Base-by-base conservation (phyloP, 2,888 invertebrate genomes). In the Andrena camellia region DNA sequence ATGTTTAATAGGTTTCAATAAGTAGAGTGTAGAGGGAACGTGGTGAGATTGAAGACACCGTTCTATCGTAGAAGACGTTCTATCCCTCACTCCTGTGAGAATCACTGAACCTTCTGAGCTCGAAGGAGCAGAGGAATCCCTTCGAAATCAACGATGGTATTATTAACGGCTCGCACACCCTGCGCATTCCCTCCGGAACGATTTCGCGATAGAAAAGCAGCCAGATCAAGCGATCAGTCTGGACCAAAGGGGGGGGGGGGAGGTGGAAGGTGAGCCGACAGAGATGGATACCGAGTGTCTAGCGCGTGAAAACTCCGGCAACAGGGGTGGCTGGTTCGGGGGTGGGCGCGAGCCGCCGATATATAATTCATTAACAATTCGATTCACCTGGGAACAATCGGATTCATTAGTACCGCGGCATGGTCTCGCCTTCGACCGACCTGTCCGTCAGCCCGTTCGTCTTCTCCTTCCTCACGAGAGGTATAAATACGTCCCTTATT, bases 351-450 rank as follows among this genome's bases (percentile, higher is more conserved):
- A 74, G 85, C 87, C 86, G 89, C 90, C 90, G 91, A 91, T 90
- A 92, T 90, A 92, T 92, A 92, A 92, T 92, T 92, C 92, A 92
- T 92, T 92, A 92, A 90, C 91, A 92, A 92, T 92, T 92, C 92
- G 92, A 92, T 92, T 92, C 92, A 92, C 89, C 83, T 17, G 90
- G 88, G 91, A 92, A 92, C 92, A 92, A 92, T 92, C 89, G 91
- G 87, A 90, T 92, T 92, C 92, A 92, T 92, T 92, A 92, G 91
- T 86, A 83, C 81, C 85, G 62, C 85, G 81, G 87, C 87, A 85
- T 84, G 86, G 81, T 83, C 73, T 82, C 83, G 79, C 77, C 85
- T 86, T 79, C 83, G 87, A 83, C 79, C 83, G 81, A 78, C 69
- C 75, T 77, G 79, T 88, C 86, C 70, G 84, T 83, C 85, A 73